Conservation (phyloP, 1,140 invertebrate genomes). For the Heliconius hewitsoni region DNA sequence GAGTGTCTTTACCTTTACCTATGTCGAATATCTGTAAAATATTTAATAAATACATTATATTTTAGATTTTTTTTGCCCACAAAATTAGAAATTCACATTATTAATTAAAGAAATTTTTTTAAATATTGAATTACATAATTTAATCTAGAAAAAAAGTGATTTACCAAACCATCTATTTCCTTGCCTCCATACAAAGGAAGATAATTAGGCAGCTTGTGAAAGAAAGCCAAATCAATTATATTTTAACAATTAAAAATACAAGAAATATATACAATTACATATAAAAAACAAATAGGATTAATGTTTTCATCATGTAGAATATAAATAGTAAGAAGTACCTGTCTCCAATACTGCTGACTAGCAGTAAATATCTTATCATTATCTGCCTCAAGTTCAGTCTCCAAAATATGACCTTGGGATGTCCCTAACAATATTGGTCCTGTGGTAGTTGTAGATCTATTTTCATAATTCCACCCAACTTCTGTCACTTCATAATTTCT, state of each 20-base stretch:
- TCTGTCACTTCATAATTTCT: conserved; percentile 93
- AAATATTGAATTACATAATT: neutral
- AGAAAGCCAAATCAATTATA: conserved; percentile 40
- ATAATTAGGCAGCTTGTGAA: conserved; percentile 87
- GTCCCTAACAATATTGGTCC: conserved; percentile 94
- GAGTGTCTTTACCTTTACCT: conserved; percentile 87
- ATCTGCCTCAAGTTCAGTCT: conserved; percentile 91
- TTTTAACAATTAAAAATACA: neutral
- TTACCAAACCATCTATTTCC: conserved; percentile 88
- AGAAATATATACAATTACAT: neutral
- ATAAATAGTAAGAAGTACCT: conserved; percentile 82
- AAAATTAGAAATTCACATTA: neutral
- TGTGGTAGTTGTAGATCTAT: conserved; percentile 86
- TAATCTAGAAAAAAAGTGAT: conserved; percentile 42
- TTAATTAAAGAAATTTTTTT: too few species aligned
- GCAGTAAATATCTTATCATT: conserved; percentile 91
- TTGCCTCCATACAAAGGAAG: conserved; percentile 86
- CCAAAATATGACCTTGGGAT: conserved; percentile 94
- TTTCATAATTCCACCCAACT: conserved; percentile 93
- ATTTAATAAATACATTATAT: neutral
- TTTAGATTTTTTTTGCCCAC: too few species aligned
- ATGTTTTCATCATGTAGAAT: neutral
- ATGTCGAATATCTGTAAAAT: conserved; percentile 90
- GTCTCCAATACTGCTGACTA: conserved; percentile 93
- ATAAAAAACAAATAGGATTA: too few species aligned